Evolutionary conservation across 2,888 invertebrate species (phyloP), one percentile per base, ranked within the genome.

Genomic region (Conistra vaccinii): DNA sequence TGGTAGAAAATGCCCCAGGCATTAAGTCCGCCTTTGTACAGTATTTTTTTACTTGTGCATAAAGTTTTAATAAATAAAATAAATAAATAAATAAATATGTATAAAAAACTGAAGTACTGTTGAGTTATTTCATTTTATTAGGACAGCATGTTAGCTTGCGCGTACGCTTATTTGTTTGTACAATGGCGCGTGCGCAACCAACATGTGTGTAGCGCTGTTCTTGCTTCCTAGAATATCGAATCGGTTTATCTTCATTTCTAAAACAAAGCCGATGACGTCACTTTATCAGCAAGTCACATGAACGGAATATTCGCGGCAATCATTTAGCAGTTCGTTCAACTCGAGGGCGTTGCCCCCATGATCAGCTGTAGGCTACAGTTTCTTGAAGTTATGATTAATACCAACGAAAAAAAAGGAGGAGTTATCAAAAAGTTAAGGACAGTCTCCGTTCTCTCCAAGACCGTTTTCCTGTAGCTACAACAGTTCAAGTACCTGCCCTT

Each of bases 101-200:
- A n/a, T n/a, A 20, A 45, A 45, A 45, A 45, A 17, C 45, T 6
- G 45, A 45, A 45, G 45, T 45, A 6, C 2, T 45, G 17, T 20
- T 20, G 45, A 45, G 45, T 20, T 48, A 17, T 48, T 48, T 48
- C n/a, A 20, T 48, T 48, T 48, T 48, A 48, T 48, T 12, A 60
- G 17, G 2, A n/a, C 29, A 45, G 35, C 35, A n/a, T 35, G 48
- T 58, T 58, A 45, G 39, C 14, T 6, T 29, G 67, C 81, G 23
- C 48, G 66, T 70, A 32, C 58, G 55, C 26, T 10, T 39, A 60
- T 80, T 78, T 83, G 35, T 80, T 80, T 72, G 57, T 78, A 42
- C 17, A 51, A 51, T 0, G 23, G 53, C 72, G 67, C 48, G 72
- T 80, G 72, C 78, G 79, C 48, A 60, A 23, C 42, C 7, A 23